phyloP scores from a whole-genome alignment of 2,113 vertebrate genomes.

The Bothrops jararaca region DNA sequence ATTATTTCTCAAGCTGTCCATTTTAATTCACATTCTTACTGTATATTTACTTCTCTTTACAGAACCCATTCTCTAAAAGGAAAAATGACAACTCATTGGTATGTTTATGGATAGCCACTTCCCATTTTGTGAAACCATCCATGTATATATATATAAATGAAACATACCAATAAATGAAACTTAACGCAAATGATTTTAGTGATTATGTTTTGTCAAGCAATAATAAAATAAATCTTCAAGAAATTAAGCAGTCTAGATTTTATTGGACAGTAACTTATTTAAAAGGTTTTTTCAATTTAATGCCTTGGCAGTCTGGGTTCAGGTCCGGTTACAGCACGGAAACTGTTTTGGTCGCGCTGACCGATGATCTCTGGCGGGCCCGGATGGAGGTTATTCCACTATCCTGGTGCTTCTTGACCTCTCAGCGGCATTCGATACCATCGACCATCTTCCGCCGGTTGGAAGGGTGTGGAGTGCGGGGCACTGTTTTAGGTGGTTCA shows the following conservation, averaged over 20 bases:
- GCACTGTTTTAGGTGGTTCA: too few species aligned
- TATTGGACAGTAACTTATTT: background rate
- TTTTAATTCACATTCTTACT: background rate
- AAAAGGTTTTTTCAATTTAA: background rate
- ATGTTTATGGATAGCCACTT: background rate
- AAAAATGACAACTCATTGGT: constrained; percentile 35
- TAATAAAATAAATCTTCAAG: background rate
- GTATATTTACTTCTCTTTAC: constrained; percentile 18
- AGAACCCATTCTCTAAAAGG: constrained; percentile 48
- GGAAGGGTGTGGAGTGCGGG: too few species aligned
- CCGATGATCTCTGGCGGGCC: too few species aligned
- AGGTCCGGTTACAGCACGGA: too few species aligned
- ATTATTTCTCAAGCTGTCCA: background rate
- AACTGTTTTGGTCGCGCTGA: too few species aligned
- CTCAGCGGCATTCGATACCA: too few species aligned
- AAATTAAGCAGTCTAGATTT: background rate
- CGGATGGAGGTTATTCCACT: too few species aligned
- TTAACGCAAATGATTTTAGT: background rate
- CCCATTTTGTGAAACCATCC: background rate
- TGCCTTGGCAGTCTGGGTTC: too few species aligned
- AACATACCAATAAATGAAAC: constrained; percentile 63
- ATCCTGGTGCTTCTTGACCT: too few species aligned
- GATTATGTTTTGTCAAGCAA: background rate
- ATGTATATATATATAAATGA: constrained; percentile 32
- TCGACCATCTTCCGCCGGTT: too few species aligned